These are phyloP conservation scores for Tetragnatha montana DNA, from an alignment of 2,888 invertebrate genomes.

Conservation along the genomic window DNA sequence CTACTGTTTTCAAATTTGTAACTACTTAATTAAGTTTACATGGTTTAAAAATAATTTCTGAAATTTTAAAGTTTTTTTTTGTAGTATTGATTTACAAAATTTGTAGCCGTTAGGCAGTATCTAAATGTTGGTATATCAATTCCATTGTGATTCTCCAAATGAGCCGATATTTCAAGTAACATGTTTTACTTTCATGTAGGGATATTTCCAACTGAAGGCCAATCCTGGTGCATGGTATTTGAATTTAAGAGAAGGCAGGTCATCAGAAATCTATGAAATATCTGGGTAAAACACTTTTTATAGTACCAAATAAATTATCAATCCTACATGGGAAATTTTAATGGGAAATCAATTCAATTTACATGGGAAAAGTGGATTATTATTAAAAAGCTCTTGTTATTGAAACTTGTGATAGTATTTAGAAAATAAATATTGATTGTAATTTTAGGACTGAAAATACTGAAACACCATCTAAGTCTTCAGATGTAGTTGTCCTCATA, in stretches of 20 bases:
- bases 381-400: no score
- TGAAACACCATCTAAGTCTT: constrained; percentile 83
- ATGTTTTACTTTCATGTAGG: constrained; percentile 77
- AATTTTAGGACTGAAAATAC: constrained; percentile 84
- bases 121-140: no score
- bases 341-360: no score
- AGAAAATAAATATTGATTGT: neutral
- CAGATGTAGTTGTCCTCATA: constrained; percentile 86
- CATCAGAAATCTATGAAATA: constrained; percentile 95
- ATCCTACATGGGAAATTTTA: neutral
- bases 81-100: neutral
- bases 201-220: constrained; percentile 98
- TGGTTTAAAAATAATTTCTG: neutral
- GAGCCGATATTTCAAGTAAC: no score
- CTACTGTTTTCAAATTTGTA: no score
- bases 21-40: neutral
- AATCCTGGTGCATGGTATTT: constrained; percentile 97
- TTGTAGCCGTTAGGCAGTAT: no score
- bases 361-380: no score
- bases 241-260: constrained; percentile 91
- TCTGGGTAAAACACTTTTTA: constrained; percentile 75
- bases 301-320: neutral
- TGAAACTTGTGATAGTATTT: neutral
- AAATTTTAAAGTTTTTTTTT: neutral
- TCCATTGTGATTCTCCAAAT: no score